Evolutionary conservation across 2,113 vertebrate species (phyloP).

Genomic region (Cacatua alba): DNA sequence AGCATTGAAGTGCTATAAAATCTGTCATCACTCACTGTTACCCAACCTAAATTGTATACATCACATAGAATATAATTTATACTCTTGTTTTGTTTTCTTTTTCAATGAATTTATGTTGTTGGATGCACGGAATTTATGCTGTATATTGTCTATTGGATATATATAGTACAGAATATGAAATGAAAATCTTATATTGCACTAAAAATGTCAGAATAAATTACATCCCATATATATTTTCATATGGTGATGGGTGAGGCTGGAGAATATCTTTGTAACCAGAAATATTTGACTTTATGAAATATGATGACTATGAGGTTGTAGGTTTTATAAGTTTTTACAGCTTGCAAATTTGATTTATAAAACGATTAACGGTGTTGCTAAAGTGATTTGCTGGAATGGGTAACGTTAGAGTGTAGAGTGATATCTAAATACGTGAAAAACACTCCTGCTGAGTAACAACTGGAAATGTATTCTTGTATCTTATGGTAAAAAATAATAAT

Average conservation of each 20-base stretch:
- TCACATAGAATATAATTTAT: not conserved
- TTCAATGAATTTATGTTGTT: not conserved
- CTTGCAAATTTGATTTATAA: slow-evolving; percentile 21
- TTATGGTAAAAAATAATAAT: not conserved
- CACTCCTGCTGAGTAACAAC: not conserved
- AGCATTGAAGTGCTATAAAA: not conserved
- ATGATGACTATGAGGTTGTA: not conserved
- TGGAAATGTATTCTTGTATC: not conserved
- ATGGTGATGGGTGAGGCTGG: not conserved
- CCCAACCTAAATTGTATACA: not conserved
- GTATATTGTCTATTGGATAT: not conserved
- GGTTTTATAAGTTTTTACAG: not conserved
- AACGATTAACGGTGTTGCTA: not conserved
- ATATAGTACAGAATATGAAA: not conserved
- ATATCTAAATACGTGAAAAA: not conserved
- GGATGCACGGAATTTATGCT: not conserved
- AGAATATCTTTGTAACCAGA: not conserved
- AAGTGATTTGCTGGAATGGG: not conserved
- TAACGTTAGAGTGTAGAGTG: not conserved
- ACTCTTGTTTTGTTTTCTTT: not conserved
- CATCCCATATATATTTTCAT: not conserved
- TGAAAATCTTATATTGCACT: not conserved
- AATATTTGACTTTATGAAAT: not conserved
- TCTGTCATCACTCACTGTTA: not conserved
- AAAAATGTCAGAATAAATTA: slow-evolving; percentile 15